Percentiles rank a stretch among this genome's conserved stretches.
Conservation (phyloP, 2,888 invertebrate genomes). For the Piscicola geometra region DNA sequence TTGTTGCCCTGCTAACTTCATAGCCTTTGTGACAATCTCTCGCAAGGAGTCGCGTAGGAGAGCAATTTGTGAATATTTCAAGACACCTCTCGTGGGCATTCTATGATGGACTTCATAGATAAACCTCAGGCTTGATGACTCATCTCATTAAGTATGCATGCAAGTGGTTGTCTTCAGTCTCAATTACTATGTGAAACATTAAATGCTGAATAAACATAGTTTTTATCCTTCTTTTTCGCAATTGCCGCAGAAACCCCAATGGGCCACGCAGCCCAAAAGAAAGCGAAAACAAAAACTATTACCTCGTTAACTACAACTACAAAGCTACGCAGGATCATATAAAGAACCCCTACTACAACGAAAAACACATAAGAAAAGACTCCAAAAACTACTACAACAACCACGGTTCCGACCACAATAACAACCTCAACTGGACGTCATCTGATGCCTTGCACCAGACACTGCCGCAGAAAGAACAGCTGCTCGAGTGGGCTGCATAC, state of each 20-base stretch:
- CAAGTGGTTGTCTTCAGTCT: too few relatives aligned
- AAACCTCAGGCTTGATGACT: too few relatives aligned
- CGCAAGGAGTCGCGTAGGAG: too few relatives aligned
- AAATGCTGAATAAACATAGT: background rate
- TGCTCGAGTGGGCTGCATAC: slow-evolving; percentile 13
- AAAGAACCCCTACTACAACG: background rate
- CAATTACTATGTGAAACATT: too few relatives aligned
- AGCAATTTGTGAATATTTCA: too few relatives aligned
- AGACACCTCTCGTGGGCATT: too few relatives aligned
- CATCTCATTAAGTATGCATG: too few relatives aligned
- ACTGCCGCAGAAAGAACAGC: background rate
- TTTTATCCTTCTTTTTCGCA: slow-evolving; percentile 4
- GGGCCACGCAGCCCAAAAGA: background rate
- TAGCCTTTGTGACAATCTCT: too few relatives aligned
- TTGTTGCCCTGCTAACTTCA: too few relatives aligned
- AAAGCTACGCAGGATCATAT: background rate
- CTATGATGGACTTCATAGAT: too few relatives aligned
- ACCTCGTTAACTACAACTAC: too few relatives aligned
- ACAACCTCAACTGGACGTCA: background rate
- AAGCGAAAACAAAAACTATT: background rate
- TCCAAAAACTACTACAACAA: background rate
- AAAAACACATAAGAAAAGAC: background rate
- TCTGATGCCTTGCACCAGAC: background rate
- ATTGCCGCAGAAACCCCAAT: slow-evolving; percentile 25
- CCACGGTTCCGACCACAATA: background rate